Percentiles rank a stretch among this genome's conserved stretches.
Evolutionary conservation across 2,888 invertebrate species (phyloP).

Genomic region (Volucella inanis): DNA sequence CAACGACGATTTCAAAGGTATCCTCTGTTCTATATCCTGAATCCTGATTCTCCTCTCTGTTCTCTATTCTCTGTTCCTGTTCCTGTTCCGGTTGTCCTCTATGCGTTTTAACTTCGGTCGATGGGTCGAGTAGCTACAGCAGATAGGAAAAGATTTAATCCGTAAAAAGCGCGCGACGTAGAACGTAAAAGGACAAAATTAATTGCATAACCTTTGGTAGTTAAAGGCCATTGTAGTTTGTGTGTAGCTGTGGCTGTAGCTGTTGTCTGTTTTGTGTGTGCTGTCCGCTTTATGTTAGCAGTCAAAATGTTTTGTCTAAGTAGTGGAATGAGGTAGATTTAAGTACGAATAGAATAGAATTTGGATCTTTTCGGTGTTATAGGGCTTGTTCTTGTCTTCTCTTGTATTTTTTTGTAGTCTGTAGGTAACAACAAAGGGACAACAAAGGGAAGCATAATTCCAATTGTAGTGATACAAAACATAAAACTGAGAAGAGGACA

Average conservation of each 20-base stretch:
- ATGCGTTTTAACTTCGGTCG: slow-evolving; percentile 16
- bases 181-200: slow-evolving; percentile 67
- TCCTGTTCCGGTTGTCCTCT: slow-evolving; percentile 9
- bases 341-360: background rate
- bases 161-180: slow-evolving; percentile 68
- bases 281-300: slow-evolving; percentile 48
- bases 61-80: too few species aligned
- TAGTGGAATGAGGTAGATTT: background rate
- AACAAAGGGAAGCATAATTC: slow-evolving; percentile 44
- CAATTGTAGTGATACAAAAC: slow-evolving; percentile 53
- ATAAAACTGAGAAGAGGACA: slow-evolving; percentile 32
- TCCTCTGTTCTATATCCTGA: background rate
- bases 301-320: slow-evolving; percentile 39
- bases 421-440: slow-evolving; percentile 23
- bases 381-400: background rate
- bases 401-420: background rate
- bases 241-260: slow-evolving; percentile 33
- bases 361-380: slow-evolving; percentile 28
- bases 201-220: slow-evolving; percentile 73
- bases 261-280: slow-evolving; percentile 61
- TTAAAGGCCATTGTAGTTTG: slow-evolving; percentile 53
- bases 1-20: slow-evolving; percentile 57
- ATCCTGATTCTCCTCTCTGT: too few species aligned
- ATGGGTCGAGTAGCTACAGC: background rate
- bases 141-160: slow-evolving; percentile 62